phyloP scores from a whole-genome alignment of 2,113 vertebrate species.

The Ptilorrhoa leucosticta region DNA sequence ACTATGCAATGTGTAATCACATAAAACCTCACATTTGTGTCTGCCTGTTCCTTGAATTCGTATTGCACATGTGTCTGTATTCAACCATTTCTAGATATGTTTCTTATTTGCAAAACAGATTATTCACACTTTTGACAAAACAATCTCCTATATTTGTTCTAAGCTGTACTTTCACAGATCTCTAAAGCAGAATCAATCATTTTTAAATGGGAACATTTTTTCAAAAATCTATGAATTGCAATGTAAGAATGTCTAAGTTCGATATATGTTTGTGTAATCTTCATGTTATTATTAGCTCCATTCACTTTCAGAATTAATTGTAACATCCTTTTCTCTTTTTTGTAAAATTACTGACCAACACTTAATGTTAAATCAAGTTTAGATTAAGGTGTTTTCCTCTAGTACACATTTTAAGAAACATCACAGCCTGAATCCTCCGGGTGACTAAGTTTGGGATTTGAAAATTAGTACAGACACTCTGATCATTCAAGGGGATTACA shows the following conservation, averaged over 20 bases:
- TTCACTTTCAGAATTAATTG: background rate
- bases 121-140: background rate
- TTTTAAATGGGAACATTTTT: background rate
- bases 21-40: background rate
- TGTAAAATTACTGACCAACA: background rate
- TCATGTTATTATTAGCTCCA: background rate
- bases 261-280: background rate
- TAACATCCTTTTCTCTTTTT: background rate
- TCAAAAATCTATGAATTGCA: background rate
- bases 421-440: background rate
- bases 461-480: background rate
- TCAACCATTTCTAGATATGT: background rate
- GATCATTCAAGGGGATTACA: background rate
- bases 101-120: background rate
- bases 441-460: background rate
- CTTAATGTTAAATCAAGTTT: background rate
- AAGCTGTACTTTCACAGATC: background rate
- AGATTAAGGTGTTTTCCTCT: background rate
- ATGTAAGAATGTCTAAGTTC: background rate
- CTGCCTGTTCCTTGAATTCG: background rate
- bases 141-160: background rate
- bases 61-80: background rate
- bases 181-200: background rate
- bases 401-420: background rate
- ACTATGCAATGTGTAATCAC: background rate